phyloP scores from a whole-genome alignment of 1,140 invertebrate species.

The Vollenhovia emeryi region DNA sequence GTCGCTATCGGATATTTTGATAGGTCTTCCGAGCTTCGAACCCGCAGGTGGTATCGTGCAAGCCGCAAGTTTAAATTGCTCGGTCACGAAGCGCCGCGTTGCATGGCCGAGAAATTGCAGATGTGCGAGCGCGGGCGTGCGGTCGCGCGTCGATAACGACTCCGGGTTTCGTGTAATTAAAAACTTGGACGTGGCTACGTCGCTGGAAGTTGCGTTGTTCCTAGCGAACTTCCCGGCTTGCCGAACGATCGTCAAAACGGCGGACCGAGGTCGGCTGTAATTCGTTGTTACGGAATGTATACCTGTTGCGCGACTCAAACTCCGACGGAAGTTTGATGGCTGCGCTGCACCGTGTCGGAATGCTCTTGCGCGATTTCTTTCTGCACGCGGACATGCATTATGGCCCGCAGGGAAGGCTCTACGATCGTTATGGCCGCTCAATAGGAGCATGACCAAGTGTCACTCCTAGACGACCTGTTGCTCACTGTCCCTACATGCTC shows the following conservation, averaged over 20 bases:
- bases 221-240: background rate
- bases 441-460: slow-evolving; percentile 33
- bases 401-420: background rate
- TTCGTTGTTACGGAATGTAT: slow-evolving; percentile 29
- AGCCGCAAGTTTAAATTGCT: slow-evolving; percentile 68
- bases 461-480: slow-evolving; percentile 44
- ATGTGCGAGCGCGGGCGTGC: slow-evolving; percentile 41
- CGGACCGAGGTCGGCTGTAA: background rate
- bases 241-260: background rate
- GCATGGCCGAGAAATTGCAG: slow-evolving; percentile 38
- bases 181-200: slow-evolving; percentile 49
- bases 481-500: background rate
- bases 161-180: slow-evolving; percentile 59
- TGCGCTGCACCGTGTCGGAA: background rate
- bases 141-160: slow-evolving; percentile 56
- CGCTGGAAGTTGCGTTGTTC: background rate
- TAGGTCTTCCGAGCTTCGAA: slow-evolving; percentile 16
- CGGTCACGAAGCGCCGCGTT: slow-evolving; percentile 29
- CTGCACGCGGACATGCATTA: background rate
- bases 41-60: slow-evolving; percentile 40
- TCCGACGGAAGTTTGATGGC: background rate
- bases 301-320: slow-evolving; percentile 61
- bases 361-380: slow-evolving; percentile 35
- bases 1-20: slow-evolving; percentile 32
- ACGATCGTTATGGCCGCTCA: slow-evolving; percentile 1